A percentile compares a stretch with the other conserved stretches of the same genome.
These are phyloP conservation scores for Sialis fuliginosa DNA, from an alignment of 2,888 invertebrate species.

Conservation along the genomic window DNA sequence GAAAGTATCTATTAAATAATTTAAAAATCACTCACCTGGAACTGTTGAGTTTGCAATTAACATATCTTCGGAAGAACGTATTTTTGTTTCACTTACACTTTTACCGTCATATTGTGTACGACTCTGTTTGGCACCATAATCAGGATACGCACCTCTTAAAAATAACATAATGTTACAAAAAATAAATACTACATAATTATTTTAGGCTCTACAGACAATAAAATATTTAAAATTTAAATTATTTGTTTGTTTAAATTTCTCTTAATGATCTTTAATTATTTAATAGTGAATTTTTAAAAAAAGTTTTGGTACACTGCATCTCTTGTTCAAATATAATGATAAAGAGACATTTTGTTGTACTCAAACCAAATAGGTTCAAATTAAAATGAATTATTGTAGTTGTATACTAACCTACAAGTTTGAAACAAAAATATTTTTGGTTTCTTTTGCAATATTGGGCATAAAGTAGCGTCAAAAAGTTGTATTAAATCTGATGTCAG, in stretches of 20 bases:
- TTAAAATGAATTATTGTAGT: background rate
- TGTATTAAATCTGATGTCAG: constrained; percentile 34
- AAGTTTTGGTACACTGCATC: background rate
- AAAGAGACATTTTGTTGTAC: background rate
- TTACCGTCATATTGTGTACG: constrained; percentile 13
- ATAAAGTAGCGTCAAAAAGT: constrained; percentile 36
- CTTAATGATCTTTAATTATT: too few relatives aligned
- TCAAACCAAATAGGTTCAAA: background rate
- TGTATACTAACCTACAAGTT: constrained; percentile 36
- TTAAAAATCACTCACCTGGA: constrained; percentile 23
- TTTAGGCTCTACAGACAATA: too few relatives aligned
- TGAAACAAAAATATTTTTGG: constrained; percentile 62
- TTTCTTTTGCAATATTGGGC: constrained; percentile 33
- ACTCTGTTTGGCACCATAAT: constrained; percentile 7
- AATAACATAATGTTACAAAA: background rate
- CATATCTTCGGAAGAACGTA: constrained; percentile 30
- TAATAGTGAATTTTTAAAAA: background rate
- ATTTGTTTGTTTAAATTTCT: too few relatives aligned
- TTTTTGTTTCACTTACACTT: background rate
- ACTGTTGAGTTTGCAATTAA: constrained; percentile 47
- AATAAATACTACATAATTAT: too few relatives aligned
- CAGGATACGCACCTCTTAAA: constrained; percentile 1
- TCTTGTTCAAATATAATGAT: background rate
- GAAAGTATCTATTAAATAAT: background rate
- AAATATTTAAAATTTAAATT: too few relatives aligned